Percentiles rank a stretch among this genome's conserved stretches.
Evolutionary conservation across 2,888 invertebrate species (phyloP).

Genomic region (Trichacis sp.): DNA sequence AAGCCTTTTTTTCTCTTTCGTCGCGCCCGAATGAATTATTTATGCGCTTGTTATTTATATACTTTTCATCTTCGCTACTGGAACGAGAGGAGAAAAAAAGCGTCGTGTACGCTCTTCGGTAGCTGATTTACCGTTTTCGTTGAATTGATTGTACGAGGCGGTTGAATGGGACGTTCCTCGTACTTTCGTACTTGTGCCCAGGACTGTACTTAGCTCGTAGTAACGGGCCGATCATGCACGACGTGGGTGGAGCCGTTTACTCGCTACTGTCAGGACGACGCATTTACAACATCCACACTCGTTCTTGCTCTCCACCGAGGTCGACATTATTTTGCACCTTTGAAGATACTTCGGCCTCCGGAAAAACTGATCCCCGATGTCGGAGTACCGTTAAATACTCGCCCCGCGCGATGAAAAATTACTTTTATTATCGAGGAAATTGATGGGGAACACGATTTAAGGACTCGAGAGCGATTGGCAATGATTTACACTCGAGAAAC

Average conservation of each 20-base stretch:
- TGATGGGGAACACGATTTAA: no score
- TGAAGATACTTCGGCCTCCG: constrained; percentile 16
- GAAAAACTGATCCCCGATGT: no score
- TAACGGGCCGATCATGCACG: constrained; percentile 37
- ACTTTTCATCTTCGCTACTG: background rate
- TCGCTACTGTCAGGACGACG: constrained; percentile 52
- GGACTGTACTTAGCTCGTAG: constrained; percentile 10
- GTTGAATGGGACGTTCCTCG: background rate
- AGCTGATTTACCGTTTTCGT: no score
- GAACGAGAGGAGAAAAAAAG: background rate
- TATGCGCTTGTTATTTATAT: constrained; percentile 4
- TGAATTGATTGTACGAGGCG: no score
- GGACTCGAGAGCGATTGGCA: no score
- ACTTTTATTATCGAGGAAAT: no score
- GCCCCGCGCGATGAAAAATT: constrained; percentile 16
- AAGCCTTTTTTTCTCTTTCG: constrained; percentile 21
- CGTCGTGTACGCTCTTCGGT: no score
- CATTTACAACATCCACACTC: constrained; percentile 42
- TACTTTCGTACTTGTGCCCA: background rate
- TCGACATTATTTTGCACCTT: constrained; percentile 19
- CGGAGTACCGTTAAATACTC: no score
- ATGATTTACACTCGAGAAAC: no score
- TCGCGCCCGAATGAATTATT: constrained; percentile 30
- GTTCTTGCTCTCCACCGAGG: constrained; percentile 4
- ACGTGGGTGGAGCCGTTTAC: constrained; percentile 55